These are phyloP conservation scores for Sebastes diaconus DNA, from an alignment of 2,797 vertebrate genomes.

Conservation along the genomic window DNA sequence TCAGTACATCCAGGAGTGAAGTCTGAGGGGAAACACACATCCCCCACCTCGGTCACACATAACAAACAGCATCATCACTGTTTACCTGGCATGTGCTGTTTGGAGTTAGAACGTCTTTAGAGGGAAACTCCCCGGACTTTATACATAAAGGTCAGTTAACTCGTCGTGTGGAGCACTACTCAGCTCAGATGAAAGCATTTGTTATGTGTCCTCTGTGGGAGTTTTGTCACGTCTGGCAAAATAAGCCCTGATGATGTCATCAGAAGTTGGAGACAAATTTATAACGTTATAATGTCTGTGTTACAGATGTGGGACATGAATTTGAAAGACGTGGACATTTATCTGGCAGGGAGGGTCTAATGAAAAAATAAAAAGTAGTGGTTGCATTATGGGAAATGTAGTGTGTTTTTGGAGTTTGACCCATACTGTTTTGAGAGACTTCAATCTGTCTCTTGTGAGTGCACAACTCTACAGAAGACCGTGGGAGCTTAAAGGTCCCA, in stretches of 20 bases:
- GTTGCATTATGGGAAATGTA: neutral
- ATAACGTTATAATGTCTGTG: neutral
- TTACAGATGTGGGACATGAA: neutral
- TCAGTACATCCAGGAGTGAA: constrained; percentile 61
- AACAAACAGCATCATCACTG: neutral
- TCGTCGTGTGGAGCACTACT: constrained; percentile 10
- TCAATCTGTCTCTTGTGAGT: neutral
- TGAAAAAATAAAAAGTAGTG: neutral
- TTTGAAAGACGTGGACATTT: neutral
- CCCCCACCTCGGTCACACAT: constrained; percentile 9
- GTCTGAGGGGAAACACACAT: constrained; percentile 46
- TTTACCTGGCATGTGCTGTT: constrained; percentile 27
- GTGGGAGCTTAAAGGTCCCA: neutral
- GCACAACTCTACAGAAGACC: neutral
- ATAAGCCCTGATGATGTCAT: neutral
- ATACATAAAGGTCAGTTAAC: constrained; percentile 2
- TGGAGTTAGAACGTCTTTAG: constrained; percentile 16
- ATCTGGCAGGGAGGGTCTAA: neutral
- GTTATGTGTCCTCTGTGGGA: neutral
- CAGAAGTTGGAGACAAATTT: neutral
- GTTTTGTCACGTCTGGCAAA: neutral
- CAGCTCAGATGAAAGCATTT: constrained; percentile 6
- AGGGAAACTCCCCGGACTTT: constrained; percentile 39
- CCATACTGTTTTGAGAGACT: neutral
- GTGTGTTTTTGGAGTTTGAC: neutral